phyloP scores from a whole-genome alignment of 2,888 invertebrate genomes.

The Rhagonycha fulva region DNA sequence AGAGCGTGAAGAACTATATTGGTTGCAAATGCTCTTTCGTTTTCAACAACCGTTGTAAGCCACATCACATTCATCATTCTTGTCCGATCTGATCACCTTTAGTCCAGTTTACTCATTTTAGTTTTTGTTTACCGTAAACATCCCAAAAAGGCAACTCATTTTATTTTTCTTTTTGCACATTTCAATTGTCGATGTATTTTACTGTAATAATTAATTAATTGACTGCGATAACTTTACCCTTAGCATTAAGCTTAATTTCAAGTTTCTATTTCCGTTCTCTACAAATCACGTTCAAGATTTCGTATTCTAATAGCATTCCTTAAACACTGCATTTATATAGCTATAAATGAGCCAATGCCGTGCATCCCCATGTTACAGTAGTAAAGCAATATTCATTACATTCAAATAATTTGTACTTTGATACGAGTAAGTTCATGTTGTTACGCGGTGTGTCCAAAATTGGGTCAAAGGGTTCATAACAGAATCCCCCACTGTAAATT shows the following conservation, averaged over 20 bases:
- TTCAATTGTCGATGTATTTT: neutral
- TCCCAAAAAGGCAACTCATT: neutral
- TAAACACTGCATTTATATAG: conserved; percentile 22
- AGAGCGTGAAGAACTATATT: conserved; percentile 28
- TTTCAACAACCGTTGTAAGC: conserved; percentile 34
- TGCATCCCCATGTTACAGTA: conserved; percentile 1
- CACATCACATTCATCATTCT: conserved; percentile 34
- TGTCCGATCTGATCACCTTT: conserved; percentile 31
- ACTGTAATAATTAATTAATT: neutral
- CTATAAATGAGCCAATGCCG: neutral
- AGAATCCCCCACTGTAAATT: neutral
- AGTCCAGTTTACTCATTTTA: conserved; percentile 14
- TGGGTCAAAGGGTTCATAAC: neutral
- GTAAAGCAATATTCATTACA: neutral
- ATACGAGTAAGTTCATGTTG: neutral
- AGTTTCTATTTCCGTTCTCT: conserved; percentile 27
- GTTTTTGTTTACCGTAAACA: neutral
- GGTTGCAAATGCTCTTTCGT: conserved; percentile 32
- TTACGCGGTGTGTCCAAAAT: neutral
- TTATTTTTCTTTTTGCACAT: neutral
- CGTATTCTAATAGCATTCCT: conserved; percentile 20
- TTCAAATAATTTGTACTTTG: neutral
- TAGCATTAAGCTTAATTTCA: conserved; percentile 11
- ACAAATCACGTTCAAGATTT: conserved; percentile 21
- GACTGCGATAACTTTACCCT: neutral